Evolutionary conservation across 2,888 invertebrate species (phyloP).

Genomic region (Ornithoptera alexandrae): DNA sequence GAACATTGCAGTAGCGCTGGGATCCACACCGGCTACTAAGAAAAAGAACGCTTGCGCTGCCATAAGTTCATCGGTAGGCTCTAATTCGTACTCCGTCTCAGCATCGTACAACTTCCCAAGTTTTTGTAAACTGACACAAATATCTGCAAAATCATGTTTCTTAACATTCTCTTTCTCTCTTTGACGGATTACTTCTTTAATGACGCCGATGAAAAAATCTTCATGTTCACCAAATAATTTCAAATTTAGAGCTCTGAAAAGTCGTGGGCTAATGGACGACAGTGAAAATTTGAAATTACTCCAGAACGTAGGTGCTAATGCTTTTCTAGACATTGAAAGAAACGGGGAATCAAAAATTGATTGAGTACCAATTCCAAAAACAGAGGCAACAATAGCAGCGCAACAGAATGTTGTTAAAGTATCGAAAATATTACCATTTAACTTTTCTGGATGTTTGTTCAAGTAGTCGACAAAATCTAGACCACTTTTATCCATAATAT

Average conservation of each 20-base stretch:
- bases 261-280: constrained; percentile 29
- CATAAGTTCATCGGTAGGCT: constrained; percentile 53
- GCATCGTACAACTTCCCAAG: constrained; percentile 46
- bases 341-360: constrained; percentile 59
- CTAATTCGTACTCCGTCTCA: constrained; percentile 45
- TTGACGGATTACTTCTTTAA: constrained; percentile 35
- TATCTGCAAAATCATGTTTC: constrained; percentile 38
- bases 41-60: constrained; percentile 61
- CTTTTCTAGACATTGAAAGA: constrained; percentile 42
- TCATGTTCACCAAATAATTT: constrained; percentile 32
- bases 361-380: constrained; percentile 58
- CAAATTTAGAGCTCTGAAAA: constrained; percentile 33
- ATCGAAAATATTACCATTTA: constrained; percentile 40
- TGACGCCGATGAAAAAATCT: constrained; percentile 36
- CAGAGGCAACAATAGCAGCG: constrained; percentile 55
- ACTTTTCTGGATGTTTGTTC: constrained; percentile 37
- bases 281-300: constrained; percentile 42
- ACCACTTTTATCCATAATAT: not conserved
- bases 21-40: constrained; percentile 61
- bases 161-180: constrained; percentile 33
- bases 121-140: constrained; percentile 36
- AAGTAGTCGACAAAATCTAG: not conserved
- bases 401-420: constrained; percentile 45
- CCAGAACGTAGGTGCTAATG: constrained; percentile 27
- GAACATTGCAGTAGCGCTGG: constrained; percentile 51